phyloP scores from a whole-genome alignment of 2,797 vertebrate species.

The Buceros bicornis region DNA sequence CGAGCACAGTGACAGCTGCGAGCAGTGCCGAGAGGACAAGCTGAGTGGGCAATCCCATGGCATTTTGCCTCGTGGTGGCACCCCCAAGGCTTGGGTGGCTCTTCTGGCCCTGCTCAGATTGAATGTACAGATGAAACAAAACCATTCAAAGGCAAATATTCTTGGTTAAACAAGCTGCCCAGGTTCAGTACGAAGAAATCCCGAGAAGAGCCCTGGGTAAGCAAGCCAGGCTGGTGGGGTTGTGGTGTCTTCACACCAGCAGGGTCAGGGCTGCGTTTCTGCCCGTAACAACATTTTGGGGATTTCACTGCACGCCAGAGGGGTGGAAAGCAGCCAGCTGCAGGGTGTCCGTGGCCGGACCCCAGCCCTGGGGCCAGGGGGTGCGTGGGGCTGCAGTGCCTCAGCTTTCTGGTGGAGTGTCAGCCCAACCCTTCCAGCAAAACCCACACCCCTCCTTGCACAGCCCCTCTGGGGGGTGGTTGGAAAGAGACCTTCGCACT shows the following conservation, averaged over 20 bases:
- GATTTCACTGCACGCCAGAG: fast-evolving
- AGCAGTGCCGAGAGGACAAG: background rate
- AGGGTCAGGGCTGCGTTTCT: background rate
- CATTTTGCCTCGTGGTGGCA: background rate
- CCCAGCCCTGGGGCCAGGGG: too few species aligned
- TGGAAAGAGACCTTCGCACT: background rate
- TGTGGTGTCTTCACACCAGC: background rate
- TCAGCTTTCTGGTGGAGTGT: background rate
- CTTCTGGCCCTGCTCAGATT: background rate
- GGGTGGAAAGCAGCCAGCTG: background rate
- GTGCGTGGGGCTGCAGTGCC: fast-evolving
- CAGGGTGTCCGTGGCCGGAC: background rate
- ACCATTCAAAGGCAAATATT: background rate
- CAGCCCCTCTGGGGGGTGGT: fast-evolving
- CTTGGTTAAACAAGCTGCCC: background rate
- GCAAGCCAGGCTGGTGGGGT: background rate
- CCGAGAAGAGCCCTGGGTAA: background rate
- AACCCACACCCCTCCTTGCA: background rate
- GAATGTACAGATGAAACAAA: background rate
- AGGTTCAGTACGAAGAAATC: background rate
- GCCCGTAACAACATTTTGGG: background rate
- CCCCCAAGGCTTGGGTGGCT: background rate
- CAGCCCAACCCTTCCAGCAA: background rate
- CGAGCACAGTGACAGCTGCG: background rate
- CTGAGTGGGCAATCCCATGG: fast-evolving